A percentile compares a stretch with the other conserved stretches of the same genome.
phyloP scores from a whole-genome alignment of 2,888 invertebrate species.

The Polymixis lichenea region DNA sequence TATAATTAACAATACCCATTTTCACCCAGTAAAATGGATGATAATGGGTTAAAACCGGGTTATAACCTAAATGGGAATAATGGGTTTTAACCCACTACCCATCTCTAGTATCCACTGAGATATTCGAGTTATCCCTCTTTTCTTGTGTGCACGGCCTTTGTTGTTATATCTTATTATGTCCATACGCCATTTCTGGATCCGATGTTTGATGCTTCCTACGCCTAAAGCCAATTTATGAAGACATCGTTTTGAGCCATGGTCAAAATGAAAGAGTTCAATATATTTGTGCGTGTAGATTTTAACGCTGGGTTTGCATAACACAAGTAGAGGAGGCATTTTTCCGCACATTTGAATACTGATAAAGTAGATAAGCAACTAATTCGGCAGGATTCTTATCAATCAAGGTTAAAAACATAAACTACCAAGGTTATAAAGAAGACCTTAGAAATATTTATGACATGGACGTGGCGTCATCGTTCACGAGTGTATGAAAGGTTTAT shows the following conservation, averaged over 20 bases:
- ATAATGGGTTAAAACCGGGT: too few relatives aligned
- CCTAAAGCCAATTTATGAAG: neutral
- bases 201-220: neutral
- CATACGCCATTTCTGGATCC: neutral
- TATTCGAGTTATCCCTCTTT: slow-evolving; percentile 30
- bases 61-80: too few relatives aligned
- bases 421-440: slow-evolving; percentile 32
- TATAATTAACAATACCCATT: too few relatives aligned
- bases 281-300: neutral
- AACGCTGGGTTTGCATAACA: neutral
- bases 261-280: neutral
- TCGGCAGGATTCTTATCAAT: slow-evolving; percentile 49
- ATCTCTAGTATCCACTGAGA: slow-evolving; percentile 37
- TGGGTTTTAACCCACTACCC: too few relatives aligned
- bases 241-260: neutral
- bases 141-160: slow-evolving; percentile 21
- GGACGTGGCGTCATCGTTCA: neutral
- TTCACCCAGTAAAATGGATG: too few relatives aligned
- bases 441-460: slow-evolving; percentile 12
- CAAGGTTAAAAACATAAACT: slow-evolving; percentile 36
- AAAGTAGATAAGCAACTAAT: slow-evolving; percentile 39
- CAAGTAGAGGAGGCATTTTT: slow-evolving; percentile 15
- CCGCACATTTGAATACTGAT: slow-evolving; percentile 32
- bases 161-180: slow-evolving; percentile 9
- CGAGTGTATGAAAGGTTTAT: slow-evolving; percentile 11